Conservation (phyloP, 2,797 vertebrate species). For the Bufotes viridis region DNA sequence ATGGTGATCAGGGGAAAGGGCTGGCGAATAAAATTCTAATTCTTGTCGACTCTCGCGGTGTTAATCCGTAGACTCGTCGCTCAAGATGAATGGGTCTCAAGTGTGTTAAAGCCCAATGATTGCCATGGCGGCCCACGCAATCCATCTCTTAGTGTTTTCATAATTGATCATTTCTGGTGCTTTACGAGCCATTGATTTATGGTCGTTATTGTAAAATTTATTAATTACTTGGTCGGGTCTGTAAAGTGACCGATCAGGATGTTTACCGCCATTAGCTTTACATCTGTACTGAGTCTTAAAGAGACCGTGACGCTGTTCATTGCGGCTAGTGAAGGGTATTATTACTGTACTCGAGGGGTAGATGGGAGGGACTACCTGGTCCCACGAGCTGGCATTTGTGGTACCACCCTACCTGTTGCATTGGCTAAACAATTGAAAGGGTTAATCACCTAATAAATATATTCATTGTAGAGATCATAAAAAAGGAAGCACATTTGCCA, state of each 20-base stretch:
- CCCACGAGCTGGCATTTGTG: background rate
- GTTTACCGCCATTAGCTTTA: background rate
- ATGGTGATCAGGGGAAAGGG: slow-evolving; percentile 43
- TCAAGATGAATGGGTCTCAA: slow-evolving; percentile 21
- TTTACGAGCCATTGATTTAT: slow-evolving; percentile 39
- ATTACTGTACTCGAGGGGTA: background rate
- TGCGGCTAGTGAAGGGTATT: background rate
- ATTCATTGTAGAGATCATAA: too few species aligned
- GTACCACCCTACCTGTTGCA: background rate
- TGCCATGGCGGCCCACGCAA: background rate
- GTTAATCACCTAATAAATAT: background rate
- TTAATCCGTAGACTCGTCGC: slow-evolving; percentile 43
- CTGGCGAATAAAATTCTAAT: slow-evolving; percentile 44
- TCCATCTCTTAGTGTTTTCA: slow-evolving; percentile 15
- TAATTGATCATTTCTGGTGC: slow-evolving; percentile 41
- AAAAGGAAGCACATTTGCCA: too few species aligned
- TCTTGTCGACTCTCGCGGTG: slow-evolving; percentile 35
- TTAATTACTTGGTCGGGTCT: slow-evolving; percentile 7
- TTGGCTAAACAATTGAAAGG: background rate
- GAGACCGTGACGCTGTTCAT: background rate
- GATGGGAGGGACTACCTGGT: background rate
- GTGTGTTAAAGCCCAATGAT: background rate
- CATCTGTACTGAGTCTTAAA: background rate
- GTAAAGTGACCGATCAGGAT: background rate
- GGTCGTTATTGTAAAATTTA: slow-evolving; percentile 14